Conservation (phyloP, 2,113 vertebrate genomes). For the Laticauda laticaudata region DNA sequence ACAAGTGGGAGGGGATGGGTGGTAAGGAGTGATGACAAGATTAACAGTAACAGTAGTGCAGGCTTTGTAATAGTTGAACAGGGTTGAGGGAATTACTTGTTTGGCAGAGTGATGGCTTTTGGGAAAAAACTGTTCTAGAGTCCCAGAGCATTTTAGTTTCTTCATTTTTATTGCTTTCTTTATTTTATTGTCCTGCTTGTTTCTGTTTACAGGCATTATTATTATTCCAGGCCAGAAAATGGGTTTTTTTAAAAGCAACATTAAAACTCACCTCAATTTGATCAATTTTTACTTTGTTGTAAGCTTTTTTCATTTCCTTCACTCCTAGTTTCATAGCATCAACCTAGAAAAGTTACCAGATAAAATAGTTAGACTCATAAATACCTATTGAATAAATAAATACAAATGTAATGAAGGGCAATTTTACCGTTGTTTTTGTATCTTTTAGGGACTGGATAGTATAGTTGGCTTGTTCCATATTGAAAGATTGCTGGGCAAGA, state of each 20-base stretch:
- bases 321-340: constrained; percentile 96
- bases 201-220: too few relatives aligned
- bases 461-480: constrained; percentile 99
- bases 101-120: too few relatives aligned
- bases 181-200: too few relatives aligned
- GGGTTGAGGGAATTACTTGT: too few relatives aligned
- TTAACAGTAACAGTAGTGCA: too few relatives aligned
- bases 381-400: neutral
- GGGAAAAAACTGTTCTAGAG: too few relatives aligned
- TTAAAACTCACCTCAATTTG: constrained; percentile 86
- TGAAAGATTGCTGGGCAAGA: constrained; percentile 95
- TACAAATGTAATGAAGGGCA: neutral
- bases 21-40: too few relatives aligned
- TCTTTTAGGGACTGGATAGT: constrained; percentile 96
- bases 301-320: constrained; percentile 99
- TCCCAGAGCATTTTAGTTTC: too few relatives aligned
- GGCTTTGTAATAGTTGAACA: too few relatives aligned
- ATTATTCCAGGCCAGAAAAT: neutral
- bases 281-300: constrained; percentile 94
- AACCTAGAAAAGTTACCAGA: constrained; percentile 75
- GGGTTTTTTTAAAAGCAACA: neutral
- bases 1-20: too few relatives aligned
- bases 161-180: too few relatives aligned
- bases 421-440: constrained; percentile 94
- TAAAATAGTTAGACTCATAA: neutral